Evolutionary conservation across 2,113 vertebrate species (phyloP).

Genomic region (Thalassoma bifasciatum): DNA sequence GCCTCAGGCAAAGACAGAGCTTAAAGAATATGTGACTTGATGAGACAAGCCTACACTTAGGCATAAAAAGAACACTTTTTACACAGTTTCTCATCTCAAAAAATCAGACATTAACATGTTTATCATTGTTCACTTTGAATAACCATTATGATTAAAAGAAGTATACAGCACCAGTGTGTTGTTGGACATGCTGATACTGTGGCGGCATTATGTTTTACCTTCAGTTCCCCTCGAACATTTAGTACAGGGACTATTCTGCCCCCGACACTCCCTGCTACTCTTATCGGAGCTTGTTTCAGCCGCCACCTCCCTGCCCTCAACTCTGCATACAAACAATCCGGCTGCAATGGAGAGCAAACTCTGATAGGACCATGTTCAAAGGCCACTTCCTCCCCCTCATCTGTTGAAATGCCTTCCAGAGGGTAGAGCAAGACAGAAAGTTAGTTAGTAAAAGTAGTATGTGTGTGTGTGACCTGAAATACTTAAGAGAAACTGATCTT

Average conservation of each 20-base stretch:
- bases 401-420: constrained; percentile 43
- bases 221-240: constrained; percentile 16
- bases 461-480: background rate
- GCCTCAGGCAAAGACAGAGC: too few species aligned
- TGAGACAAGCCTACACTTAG: too few species aligned
- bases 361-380: constrained; percentile 84
- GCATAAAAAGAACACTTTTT: background rate
- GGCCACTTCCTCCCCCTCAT: constrained; percentile 81
- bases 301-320: constrained; percentile 53
- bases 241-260: constrained; percentile 13
- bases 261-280: constrained; percentile 61
- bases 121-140: background rate
- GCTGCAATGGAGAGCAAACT: constrained; percentile 75
- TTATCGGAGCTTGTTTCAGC: constrained; percentile 65
- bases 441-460: background rate
- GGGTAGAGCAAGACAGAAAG: background rate
- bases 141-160: background rate
- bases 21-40: too few species aligned
- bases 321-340: constrained; percentile 77
- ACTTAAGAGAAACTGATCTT: background rate
- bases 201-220: constrained; percentile 3
- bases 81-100: too few species aligned
- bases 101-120: too few species aligned
- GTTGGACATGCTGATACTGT: background rate
- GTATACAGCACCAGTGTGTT: background rate